phyloP scores from a whole-genome alignment of 2,888 invertebrate species.

The Drosophila subsilvestris region DNA sequence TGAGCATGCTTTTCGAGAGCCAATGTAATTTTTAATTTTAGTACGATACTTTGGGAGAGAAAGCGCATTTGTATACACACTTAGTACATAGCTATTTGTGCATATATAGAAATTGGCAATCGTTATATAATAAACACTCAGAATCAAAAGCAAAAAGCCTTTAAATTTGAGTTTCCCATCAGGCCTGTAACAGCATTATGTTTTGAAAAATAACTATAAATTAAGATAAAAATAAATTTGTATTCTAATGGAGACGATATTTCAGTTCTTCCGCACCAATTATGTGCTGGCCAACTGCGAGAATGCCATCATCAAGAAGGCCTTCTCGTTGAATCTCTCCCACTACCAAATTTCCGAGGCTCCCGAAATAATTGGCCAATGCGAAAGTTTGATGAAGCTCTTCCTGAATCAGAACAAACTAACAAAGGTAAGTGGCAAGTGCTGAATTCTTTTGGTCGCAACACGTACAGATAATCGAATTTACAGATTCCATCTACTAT shows the following conservation, averaged over 20 bases:
- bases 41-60: slow-evolving; percentile 38
- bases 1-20: slow-evolving; percentile 17
- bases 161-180: not conserved
- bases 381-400: slow-evolving; percentile 86
- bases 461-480: not conserved
- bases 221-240: not conserved
- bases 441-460: not conserved
- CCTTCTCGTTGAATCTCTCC: slow-evolving; percentile 87
- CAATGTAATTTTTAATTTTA: slow-evolving; percentile 45
- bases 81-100: not conserved
- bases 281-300: slow-evolving; percentile 88
- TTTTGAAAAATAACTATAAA: slow-evolving; percentile 9
- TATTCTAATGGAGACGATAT: slow-evolving; percentile 86
- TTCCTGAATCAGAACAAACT: slow-evolving; percentile 88
- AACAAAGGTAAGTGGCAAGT: slow-evolving; percentile 81
- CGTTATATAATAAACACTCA: slow-evolving; percentile 34
- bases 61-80: slow-evolving; percentile 9
- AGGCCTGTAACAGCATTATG: slow-evolving; percentile 12
- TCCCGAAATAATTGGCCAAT: slow-evolving; percentile 86
- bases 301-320: slow-evolving; percentile 86
- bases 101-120: slow-evolving; percentile 17
- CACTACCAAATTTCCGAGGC: slow-evolving; percentile 87
- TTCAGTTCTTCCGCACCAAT: slow-evolving; percentile 89
- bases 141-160: slow-evolving; percentile 23
- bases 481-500: slow-evolving; percentile 85